Conservation (phyloP, 2,113 vertebrate species). For the Oophaga pumilio region DNA sequence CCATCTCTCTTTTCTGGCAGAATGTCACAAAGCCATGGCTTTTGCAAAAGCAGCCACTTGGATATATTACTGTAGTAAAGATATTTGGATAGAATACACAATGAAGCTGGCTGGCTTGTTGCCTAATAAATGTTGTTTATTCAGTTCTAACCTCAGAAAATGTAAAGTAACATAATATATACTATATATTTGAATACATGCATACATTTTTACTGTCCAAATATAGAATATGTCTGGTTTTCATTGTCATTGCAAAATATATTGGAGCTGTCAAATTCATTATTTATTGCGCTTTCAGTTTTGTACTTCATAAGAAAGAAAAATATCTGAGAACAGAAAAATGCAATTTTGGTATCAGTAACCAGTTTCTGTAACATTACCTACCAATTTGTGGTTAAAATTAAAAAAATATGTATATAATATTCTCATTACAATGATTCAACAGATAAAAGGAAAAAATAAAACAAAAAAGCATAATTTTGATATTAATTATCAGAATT, state of each 20-base stretch:
- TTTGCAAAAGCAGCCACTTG: neutral
- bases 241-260: neutral
- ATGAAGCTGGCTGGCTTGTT: neutral
- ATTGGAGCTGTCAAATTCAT: neutral
- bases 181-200: neutral
- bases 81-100: conserved; percentile 10
- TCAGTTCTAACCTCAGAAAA: neutral
- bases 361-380: neutral
- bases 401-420: too few relatives aligned
- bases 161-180: neutral
- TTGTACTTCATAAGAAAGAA: neutral
- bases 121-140: neutral
- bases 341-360: neutral
- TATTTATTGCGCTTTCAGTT: neutral
- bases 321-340: neutral
- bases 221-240: neutral
- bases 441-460: too few relatives aligned
- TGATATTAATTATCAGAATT: too few relatives aligned
- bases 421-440: too few relatives aligned
- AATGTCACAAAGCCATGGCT: conserved; percentile 2
- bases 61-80: conserved; percentile 4
- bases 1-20: neutral
- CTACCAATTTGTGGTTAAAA: neutral
- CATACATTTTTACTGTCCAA: neutral
- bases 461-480: too few relatives aligned